A percentile compares a stretch with the other conserved stretches of the same genome.
Conservation (phyloP, 2,113 vertebrate genomes). For the Psilopogon haemacephalus region DNA sequence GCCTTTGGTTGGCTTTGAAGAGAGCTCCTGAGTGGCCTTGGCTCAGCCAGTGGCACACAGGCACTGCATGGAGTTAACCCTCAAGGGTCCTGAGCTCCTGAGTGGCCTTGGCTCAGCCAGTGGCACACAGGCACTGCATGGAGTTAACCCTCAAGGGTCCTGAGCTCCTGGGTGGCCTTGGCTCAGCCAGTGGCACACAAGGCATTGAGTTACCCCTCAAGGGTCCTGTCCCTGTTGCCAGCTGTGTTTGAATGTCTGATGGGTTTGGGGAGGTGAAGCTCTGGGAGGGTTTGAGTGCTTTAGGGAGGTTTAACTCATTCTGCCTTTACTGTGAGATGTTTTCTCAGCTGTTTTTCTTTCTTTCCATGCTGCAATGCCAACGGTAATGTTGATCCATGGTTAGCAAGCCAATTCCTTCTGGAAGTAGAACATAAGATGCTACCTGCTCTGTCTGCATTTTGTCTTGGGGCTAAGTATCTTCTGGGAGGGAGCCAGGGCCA, state of each 20-base stretch:
- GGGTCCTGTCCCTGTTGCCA: neutral
- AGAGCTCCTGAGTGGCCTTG: neutral
- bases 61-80: neutral
- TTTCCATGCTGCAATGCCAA: constrained; percentile 50
- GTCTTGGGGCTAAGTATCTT: neutral
- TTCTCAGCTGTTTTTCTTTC: constrained; percentile 56
- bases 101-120: neutral
- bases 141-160: neutral
- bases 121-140: neutral
- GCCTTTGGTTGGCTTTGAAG: neutral
- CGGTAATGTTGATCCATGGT: neutral
- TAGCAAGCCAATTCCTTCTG: constrained; percentile 24
- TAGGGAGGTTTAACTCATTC: neutral
- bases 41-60: neutral
- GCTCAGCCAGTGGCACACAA: neutral
- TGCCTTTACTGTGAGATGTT: neutral
- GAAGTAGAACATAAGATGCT: neutral
- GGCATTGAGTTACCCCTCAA: neutral
- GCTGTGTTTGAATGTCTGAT: neutral
- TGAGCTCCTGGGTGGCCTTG: neutral
- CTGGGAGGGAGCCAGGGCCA: neutral
- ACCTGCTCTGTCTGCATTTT: neutral
- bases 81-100: neutral
- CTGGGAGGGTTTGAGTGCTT: neutral
- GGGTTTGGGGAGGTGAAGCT: neutral